Percentiles rank a stretch among this genome's conserved stretches.
These are phyloP conservation scores for Climacteris rufus DNA, from an alignment of 2,113 vertebrate species.

Conservation along the genomic window DNA sequence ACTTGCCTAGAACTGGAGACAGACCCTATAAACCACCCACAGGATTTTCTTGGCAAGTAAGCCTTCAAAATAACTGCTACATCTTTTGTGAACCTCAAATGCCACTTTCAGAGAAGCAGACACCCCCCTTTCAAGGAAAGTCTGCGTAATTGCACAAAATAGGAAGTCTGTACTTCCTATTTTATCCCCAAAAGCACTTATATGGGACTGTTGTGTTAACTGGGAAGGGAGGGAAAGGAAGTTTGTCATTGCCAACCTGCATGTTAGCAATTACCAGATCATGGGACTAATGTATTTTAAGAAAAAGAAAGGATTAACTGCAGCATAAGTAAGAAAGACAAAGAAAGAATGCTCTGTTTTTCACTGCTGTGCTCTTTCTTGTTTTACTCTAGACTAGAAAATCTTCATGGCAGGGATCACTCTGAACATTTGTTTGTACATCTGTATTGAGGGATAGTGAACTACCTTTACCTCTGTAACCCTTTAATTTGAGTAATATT, in stretches of 20 bases:
- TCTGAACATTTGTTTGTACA: not conserved
- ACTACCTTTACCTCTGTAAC: not conserved
- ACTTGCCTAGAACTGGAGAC: not conserved
- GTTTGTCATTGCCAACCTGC: not conserved
- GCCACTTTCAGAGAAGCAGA: not conserved
- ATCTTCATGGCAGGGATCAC: not conserved
- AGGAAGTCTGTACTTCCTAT: constrained; percentile 38
- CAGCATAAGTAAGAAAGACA: not conserved
- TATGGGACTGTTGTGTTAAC: not conserved
- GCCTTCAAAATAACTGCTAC: not conserved
- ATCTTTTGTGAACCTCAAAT: not conserved
- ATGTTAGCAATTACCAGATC: not conserved
- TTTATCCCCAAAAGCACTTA: not conserved
- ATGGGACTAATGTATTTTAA: not conserved
- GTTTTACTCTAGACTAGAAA: not conserved
- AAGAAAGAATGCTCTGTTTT: not conserved
- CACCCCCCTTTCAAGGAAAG: not conserved
- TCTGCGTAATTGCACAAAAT: not conserved
- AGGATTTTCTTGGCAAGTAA: not conserved
- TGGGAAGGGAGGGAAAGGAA: not conserved
- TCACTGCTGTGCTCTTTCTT: not conserved
- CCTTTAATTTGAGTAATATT: not conserved
- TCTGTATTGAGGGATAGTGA: fast-evolving
- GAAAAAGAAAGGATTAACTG: not conserved
- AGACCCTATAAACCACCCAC: not conserved